These are phyloP conservation scores for Luehdorfia chinensis DNA, from an alignment of 1,140 invertebrate species.

Conservation along the genomic window DNA sequence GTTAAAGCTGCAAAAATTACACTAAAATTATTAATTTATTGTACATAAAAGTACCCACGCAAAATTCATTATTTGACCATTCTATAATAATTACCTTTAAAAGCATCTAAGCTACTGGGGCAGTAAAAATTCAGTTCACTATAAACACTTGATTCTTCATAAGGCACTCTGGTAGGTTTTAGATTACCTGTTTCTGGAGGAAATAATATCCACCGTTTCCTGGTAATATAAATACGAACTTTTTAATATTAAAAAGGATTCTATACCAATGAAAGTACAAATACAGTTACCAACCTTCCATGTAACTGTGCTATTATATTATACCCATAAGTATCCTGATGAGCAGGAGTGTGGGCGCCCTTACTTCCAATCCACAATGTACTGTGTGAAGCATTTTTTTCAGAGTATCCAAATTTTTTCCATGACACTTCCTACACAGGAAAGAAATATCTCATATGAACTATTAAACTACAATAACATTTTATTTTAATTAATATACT, in stretches of 20 bases:
- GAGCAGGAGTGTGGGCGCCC: slow-evolving; percentile 94
- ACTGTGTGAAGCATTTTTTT: slow-evolving; percentile 82
- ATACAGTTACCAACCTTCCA: slow-evolving; percentile 84
- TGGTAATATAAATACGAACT: slow-evolving; percentile 73
- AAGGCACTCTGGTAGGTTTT: slow-evolving; percentile 92
- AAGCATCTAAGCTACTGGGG: slow-evolving; percentile 68
- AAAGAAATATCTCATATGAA: too few relatives aligned
- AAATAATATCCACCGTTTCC: slow-evolving; percentile 96
- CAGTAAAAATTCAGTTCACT: slow-evolving; percentile 89
- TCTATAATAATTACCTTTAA: slow-evolving; percentile 44
- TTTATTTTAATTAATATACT: not conserved
- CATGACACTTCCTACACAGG: slow-evolving; percentile 82
- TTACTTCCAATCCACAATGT: slow-evolving; percentile 94
- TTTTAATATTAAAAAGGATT: too few relatives aligned
- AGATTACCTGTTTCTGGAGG: slow-evolving; percentile 86
- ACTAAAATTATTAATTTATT: slow-evolving; percentile 17
- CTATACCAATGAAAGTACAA: too few relatives aligned
- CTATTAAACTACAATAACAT: too few relatives aligned
- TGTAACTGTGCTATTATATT: slow-evolving; percentile 94
- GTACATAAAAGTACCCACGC: slow-evolving; percentile 13
- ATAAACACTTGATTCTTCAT: slow-evolving; percentile 98
- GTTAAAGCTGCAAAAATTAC: slow-evolving; percentile 61
- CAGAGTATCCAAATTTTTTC: slow-evolving; percentile 85
- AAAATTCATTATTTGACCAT: slow-evolving; percentile 7
- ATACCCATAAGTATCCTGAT: slow-evolving; percentile 95